Percentiles rank a stretch among this genome's conserved stretches.
These are phyloP conservation scores for Ashinkailepas kermadecensis DNA, from an alignment of 2,888 invertebrate species.

Conservation along the genomic window DNA sequence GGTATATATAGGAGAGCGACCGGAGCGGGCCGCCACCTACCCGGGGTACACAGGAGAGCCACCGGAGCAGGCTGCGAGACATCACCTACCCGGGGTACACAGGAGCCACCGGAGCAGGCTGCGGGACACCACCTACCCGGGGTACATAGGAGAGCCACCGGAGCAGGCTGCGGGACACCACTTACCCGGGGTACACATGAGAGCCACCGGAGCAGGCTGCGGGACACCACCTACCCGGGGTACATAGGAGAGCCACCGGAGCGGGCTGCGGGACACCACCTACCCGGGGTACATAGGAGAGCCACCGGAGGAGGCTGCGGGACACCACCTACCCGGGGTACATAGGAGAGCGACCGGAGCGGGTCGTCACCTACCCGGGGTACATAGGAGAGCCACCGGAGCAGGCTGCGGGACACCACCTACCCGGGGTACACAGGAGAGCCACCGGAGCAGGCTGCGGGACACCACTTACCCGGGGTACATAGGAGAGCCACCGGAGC, in stretches of 20 bases:
- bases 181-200: too few relatives aligned
- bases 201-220: too few relatives aligned
- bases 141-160: conserved; percentile 93
- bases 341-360: conserved; percentile 85
- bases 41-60: conserved; percentile 88
- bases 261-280: too few relatives aligned
- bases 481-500: conserved; percentile 85
- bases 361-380: conserved; percentile 46
- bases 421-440: conserved; percentile 85
- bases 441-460: conserved; percentile 76
- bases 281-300: too few relatives aligned
- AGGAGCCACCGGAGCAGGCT: too few relatives aligned
- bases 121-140: conserved; percentile 37
- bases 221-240: too few relatives aligned
- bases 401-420: conserved; percentile 30
- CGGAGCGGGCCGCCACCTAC: too few relatives aligned
- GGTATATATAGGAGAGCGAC: too few relatives aligned
- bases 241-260: too few relatives aligned
- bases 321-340: conserved; percentile 53
- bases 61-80: conserved; percentile 65
- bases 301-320: conserved; percentile 54
- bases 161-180: conserved; percentile 57
- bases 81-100: too few relatives aligned
- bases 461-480: conserved; percentile 53
- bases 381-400: too few relatives aligned